Evolutionary conservation across 2,797 vertebrate genomes (phyloP).

Genomic region (Gobio occitaniae): DNA sequence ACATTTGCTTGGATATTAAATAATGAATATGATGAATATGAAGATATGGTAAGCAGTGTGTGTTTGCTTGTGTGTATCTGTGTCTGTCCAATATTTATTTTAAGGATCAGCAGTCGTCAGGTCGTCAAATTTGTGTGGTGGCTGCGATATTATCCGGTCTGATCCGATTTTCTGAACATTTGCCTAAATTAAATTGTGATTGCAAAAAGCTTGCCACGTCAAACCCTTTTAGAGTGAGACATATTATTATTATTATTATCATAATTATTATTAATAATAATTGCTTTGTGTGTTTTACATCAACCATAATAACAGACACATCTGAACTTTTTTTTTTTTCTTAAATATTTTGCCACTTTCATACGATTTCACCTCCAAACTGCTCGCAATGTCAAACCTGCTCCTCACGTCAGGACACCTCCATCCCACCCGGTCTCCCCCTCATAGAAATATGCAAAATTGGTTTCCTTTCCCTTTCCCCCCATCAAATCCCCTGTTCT

Average conservation of each 20-base stretch:
- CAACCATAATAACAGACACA: background rate
- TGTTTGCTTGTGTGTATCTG: slow-evolving; percentile 33
- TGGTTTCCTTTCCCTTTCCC: slow-evolving; percentile 44
- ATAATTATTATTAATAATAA: slow-evolving; percentile 13
- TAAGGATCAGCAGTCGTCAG: slow-evolving; percentile 60
- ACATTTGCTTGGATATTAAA: background rate
- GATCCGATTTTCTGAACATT: slow-evolving; percentile 67
- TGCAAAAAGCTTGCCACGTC: slow-evolving; percentile 61
- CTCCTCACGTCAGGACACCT: slow-evolving; percentile 57
- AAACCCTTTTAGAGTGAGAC: slow-evolving; percentile 3
- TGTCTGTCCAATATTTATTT: slow-evolving; percentile 62
- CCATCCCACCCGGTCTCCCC: slow-evolving; percentile 47
- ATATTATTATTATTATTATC: slow-evolving; percentile 25
- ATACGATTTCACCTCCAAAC: slow-evolving; percentile 50
- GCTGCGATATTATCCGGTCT: slow-evolving; percentile 64
- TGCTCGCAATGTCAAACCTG: slow-evolving; percentile 58
- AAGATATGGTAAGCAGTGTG: background rate
- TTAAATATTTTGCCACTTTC: slow-evolving; percentile 28
- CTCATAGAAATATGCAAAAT: slow-evolving; percentile 71
- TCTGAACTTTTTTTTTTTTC: background rate
- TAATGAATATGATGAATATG: no score
- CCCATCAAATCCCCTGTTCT: slow-evolving; percentile 64
- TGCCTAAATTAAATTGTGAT: slow-evolving; percentile 64
- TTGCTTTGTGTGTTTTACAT: background rate
- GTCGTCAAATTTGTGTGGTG: slow-evolving; percentile 63